Evolutionary conservation across 2,888 invertebrate genomes (phyloP).

Genomic region (Nycteola revayana): DNA sequence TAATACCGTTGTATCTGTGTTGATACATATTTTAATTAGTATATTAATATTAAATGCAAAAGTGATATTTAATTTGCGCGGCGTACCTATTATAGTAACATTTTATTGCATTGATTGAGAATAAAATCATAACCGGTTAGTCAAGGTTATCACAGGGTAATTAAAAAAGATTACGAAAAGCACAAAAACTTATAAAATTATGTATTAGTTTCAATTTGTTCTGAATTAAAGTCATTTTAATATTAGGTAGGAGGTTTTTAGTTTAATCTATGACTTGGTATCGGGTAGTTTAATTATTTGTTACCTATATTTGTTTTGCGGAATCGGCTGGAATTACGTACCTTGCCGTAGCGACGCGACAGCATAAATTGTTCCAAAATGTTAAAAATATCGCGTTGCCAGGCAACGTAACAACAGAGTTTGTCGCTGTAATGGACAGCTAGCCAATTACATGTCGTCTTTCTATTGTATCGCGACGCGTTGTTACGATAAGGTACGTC

Average conservation of each 20-base stretch:
- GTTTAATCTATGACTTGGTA: slow-evolving; percentile 24
- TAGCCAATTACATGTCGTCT: no score
- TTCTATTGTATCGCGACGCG: no score
- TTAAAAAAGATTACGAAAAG: slow-evolving; percentile 35
- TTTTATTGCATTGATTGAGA: slow-evolving; percentile 22
- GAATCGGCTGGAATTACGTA: no score
- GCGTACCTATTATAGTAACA: slow-evolving; percentile 3
- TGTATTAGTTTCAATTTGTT: slow-evolving; percentile 21
- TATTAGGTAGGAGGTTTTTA: slow-evolving; percentile 19
- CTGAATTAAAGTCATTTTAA: slow-evolving; percentile 22
- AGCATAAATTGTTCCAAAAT: no score
- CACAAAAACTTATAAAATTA: slow-evolving; percentile 46
- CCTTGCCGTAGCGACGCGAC: no score
- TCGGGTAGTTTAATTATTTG: slow-evolving; percentile 14
- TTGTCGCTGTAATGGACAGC: no score
- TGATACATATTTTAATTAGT: no score
- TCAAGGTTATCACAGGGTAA: slow-evolving; percentile 70
- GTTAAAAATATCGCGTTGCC: no score
- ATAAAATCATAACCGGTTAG: slow-evolving; percentile 40
- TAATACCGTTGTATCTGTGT: no score
- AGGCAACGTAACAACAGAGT: no score
- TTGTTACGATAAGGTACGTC: no score
- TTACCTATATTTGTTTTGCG: no score
- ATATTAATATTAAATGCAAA: not conserved
- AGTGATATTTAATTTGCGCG: slow-evolving; percentile 2